Evolutionary conservation across 2,113 vertebrate species (phyloP).

Genomic region (Cephalopholis sonnerati): DNA sequence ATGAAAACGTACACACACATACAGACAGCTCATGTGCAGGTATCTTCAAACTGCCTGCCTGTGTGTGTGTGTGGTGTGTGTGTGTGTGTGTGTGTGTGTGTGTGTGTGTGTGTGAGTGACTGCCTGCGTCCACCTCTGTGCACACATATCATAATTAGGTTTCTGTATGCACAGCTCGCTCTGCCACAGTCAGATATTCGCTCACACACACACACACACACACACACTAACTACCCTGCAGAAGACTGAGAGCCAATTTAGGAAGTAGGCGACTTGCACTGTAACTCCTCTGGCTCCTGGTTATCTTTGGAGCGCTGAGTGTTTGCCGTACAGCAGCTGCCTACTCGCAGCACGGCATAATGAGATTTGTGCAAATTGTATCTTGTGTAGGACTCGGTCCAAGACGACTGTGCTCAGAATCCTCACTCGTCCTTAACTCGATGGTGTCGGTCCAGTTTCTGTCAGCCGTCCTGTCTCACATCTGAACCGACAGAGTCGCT

Average conservation of each 20-base stretch:
- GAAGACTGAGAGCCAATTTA: slow-evolving; percentile 64
- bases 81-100: too few species aligned
- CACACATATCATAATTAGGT: slow-evolving; percentile 44
- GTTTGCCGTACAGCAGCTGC: slow-evolving; percentile 62
- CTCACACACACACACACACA: slow-evolving; percentile 32
- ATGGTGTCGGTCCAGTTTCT: slow-evolving; percentile 2
- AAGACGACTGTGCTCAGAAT: slow-evolving; percentile 8
- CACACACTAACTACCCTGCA: slow-evolving; percentile 54
- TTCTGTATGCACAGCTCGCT: slow-evolving; percentile 48
- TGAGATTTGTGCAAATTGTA: slow-evolving; percentile 65
- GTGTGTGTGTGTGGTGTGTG: too few species aligned
- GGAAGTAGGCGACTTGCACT: slow-evolving; percentile 58
- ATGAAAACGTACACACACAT: not conserved
- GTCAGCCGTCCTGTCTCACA: not conserved
- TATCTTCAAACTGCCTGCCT: slow-evolving; percentile 20
- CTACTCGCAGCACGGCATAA: slow-evolving; percentile 56
- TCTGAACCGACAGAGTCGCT: too few species aligned
- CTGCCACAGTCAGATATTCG: slow-evolving; percentile 48
- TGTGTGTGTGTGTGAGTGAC: not conserved
- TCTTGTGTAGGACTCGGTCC: slow-evolving; percentile 42
- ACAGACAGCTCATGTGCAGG: slow-evolving; percentile 25
- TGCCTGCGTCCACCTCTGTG: not conserved
- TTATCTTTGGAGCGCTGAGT: slow-evolving; percentile 64
- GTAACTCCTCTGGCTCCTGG: slow-evolving; percentile 50
- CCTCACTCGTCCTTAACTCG: slow-evolving; percentile 5